phyloP scores from a whole-genome alignment of 1,140 invertebrate species.

The Caenorhabditis brenneri region DNA sequence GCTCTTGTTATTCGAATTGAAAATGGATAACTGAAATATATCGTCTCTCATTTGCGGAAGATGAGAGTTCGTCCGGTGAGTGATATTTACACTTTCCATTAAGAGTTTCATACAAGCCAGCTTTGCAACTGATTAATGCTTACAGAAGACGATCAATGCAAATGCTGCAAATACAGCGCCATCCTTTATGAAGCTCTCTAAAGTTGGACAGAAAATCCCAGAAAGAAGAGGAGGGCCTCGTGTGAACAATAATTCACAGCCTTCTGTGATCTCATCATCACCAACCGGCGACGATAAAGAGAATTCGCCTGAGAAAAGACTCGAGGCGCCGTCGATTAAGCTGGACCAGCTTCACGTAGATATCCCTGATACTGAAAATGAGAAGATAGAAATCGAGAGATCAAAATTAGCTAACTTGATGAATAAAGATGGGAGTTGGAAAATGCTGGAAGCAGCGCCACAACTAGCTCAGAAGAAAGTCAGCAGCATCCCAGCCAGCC shows the following conservation, averaged over 20 bases:
- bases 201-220: neutral
- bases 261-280: neutral
- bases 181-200: constrained; percentile 10
- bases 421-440: no score
- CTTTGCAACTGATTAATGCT: neutral
- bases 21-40: neutral
- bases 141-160: constrained; percentile 29
- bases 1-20: neutral
- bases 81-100: neutral
- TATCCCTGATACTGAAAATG: neutral
- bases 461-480: no score
- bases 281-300: neutral
- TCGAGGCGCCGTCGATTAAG: neutral
- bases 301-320: neutral
- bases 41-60: no score
- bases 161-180: neutral
- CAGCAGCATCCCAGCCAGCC: no score
- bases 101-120: neutral
- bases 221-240: neutral
- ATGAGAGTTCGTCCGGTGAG: constrained; percentile 24
- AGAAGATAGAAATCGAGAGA: neutral
- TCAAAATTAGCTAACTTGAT: no score
- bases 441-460: no score
- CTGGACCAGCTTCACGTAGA: neutral
- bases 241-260: neutral